Evolutionary conservation across 2,797 vertebrate genomes (phyloP), one percentile per base, ranked within the genome.

Genomic region (Lutjanus campechanus): DNA sequence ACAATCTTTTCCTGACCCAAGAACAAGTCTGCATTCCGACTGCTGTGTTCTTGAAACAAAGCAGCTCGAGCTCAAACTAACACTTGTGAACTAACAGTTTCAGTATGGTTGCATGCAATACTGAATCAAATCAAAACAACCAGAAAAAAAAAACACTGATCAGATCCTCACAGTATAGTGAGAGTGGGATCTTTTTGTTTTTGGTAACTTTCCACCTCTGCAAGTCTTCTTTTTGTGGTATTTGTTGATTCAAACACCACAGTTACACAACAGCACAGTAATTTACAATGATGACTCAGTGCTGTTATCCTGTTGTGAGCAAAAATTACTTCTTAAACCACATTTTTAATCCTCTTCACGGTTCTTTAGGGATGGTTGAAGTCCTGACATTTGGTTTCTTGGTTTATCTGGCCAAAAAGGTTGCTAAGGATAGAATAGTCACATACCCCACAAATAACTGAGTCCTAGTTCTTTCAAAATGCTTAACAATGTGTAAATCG

Each of bases 281-380:
- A 60, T 79, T 73, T 64, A 1, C 64, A 70, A 17, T 49, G 62
- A 43, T 70, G 61, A 59, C 47, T 67, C 50, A 69, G 56, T 59
- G 55, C 41, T 65, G 58, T 54, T 60, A 22, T 51, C 44, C 66
- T 1, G 29, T 17, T 41, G 46, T 2, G 0, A 55, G n/a, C 59
- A 62, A 40, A 46, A 67, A 41, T 10, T 17, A 68, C 36, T 20
- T 64, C 41, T 47, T 15, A 29, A 59, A 72, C 49, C 22, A 20
- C 2, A 7, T 0, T 76, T 81, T 46, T 65, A 56, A 63, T 62
- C 41, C 20, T 58, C 44, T 40, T 46, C 73, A 20, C 19, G 19
- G 29, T 36, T 80, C 11, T 71, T 62, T 8, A 29, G 41, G 43
- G 17, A 25, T 2, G 13, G 20, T 41, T 11, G 11, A 51, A 47